Evolutionary conservation across 2,113 vertebrate species (phyloP), one percentile per base, ranked within the genome.

Genomic region (Nannospalax galili): DNA sequence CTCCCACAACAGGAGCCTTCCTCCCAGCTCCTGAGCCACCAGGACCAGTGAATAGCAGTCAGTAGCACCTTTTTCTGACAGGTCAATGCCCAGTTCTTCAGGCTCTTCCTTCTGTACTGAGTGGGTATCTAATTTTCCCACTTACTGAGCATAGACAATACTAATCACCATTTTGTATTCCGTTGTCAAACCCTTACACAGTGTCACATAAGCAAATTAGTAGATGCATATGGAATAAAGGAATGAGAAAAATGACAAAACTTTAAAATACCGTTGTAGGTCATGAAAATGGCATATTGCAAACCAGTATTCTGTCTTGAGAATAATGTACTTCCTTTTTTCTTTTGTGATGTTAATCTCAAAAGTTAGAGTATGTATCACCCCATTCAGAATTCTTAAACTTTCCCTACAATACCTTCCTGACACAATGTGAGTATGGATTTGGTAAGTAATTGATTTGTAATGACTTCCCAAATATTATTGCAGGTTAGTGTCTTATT

Each of bases 391-490:
- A 91, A 35, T 85, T 85, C 30, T 86, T 67, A 80, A 58, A 30
- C 69, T n/a, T 85, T 79, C 48, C 8, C 65, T 56, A 32, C 84
- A 40, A 74, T 82, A 80, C 3, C 20, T 67, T 91, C 20, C 64
- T 37, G 88, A 48, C 10, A 73, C n/a, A 87, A 37, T 84, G 28
- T 42, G 1, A 42, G 64, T 74, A 40, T 37, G 90, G 26, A 42
- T 60, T 77, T 60, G 32, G 8, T 64, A 78, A 92, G 78, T 84
- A 19, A 24, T 4, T 95, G 35, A 72, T 52, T 52, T 45, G 22
- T n/a, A 77, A 72, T 56, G 26, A 75, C 56, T 95, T 95, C 35
- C 19, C 16, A 88, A 78, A 87, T 88, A 74, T 35, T 40, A 88
- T 1, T 79, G 40, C n/a, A 16, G 74, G 42, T 73, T 30, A 67